Conservation (phyloP, 2,888 invertebrate genomes). For the Vesta saturnalis region DNA sequence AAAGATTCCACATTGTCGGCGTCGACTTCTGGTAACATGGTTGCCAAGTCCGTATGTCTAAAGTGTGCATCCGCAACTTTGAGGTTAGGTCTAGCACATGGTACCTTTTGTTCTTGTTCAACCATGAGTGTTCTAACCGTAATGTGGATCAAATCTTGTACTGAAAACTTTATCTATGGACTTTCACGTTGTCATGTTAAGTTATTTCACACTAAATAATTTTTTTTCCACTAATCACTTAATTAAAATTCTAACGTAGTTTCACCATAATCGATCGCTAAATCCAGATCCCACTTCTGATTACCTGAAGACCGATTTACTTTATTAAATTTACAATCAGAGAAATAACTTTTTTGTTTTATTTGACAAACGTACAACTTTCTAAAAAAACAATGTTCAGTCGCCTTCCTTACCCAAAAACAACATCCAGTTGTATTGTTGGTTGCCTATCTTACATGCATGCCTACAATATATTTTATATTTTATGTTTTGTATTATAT, state of each 20-base stretch:
- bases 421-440: too few relatives aligned
- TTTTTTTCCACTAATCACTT: background rate
- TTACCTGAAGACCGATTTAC: background rate
- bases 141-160: background rate
- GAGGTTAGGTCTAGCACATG: background rate
- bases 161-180: background rate
- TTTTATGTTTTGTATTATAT: too few relatives aligned
- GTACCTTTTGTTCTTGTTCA: background rate
- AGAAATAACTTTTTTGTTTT: too few relatives aligned
- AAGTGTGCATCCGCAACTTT: background rate
- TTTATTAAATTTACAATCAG: too few relatives aligned
- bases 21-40: slow-evolving; percentile 8
- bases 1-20: slow-evolving; percentile 11
- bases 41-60: background rate
- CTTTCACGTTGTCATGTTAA: background rate
- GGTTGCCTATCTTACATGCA: too few relatives aligned
- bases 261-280: background rate
- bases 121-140: slow-evolving; percentile 7
- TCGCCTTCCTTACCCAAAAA: too few relatives aligned
- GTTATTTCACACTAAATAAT: background rate
- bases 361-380: too few relatives aligned
- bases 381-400: too few relatives aligned
- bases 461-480: too few relatives aligned
- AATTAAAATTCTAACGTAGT: background rate
- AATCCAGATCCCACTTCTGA: slow-evolving; percentile 2